Evolutionary conservation across 35 echinoderm and acorn worm genomes (phyloP).

Genomic region (Heliocidaris tuberculata): DNA sequence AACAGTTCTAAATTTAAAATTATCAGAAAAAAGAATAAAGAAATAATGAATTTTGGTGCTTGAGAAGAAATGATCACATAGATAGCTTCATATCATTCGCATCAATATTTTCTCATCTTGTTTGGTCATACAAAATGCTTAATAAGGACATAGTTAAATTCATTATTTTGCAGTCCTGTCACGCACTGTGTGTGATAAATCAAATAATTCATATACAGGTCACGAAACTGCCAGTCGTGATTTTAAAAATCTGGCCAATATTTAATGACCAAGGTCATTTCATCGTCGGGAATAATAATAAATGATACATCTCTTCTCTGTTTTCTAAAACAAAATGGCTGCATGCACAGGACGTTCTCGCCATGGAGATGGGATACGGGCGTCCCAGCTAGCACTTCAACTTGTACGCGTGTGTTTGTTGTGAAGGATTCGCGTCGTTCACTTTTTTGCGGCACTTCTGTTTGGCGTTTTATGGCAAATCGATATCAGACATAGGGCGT

Average conservation of each 20-base stretch:
- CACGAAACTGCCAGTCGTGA: neutral
- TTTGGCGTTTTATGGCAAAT: neutral
- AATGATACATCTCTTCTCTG: neutral
- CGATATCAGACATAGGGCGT: neutral
- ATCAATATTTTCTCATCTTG: neutral
- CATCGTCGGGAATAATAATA: neutral
- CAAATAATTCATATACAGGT: neutral
- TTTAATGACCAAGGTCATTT: neutral
- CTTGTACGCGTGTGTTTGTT: neutral
- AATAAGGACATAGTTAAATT: neutral
- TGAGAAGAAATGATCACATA: too few species aligned
- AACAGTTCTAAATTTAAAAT: too few species aligned
- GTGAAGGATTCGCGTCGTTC: neutral
- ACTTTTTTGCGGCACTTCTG: neutral
- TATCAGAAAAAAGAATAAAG: too few species aligned
- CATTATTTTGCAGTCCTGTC: neutral
- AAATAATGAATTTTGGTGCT: too few species aligned
- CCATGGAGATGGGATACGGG: neutral
- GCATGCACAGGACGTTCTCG: neutral
- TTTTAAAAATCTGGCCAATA: slow-evolving; percentile 1
- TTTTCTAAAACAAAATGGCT: neutral
- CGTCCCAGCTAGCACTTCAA: neutral
- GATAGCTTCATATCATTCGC: too few species aligned
- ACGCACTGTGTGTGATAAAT: neutral
- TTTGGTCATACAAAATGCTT: neutral